A percentile compares a stretch with the other conserved stretches of the same genome.
These are phyloP conservation scores for Heteromormyrus szaboi DNA, from an alignment of 2,797 vertebrate species.

Conservation along the genomic window DNA sequence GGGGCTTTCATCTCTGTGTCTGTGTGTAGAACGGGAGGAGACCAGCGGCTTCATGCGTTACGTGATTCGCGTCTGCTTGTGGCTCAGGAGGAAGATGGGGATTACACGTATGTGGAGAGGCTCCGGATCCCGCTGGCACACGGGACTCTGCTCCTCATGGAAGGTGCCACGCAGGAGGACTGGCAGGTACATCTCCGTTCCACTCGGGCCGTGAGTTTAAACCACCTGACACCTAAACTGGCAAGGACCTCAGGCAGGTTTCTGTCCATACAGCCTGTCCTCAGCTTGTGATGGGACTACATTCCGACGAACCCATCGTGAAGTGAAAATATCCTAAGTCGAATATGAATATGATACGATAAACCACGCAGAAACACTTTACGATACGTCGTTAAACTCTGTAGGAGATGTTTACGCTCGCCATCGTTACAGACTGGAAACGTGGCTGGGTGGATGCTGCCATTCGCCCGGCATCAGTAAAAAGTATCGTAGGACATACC, in stretches of 20 bases:
- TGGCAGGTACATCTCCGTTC: slow-evolving; percentile 77
- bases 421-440: neutral
- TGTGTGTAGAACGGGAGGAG: neutral
- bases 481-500: neutral
- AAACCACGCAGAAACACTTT: neutral
- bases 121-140: slow-evolving; percentile 77
- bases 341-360: neutral
- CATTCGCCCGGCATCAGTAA: neutral
- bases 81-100: slow-evolving; percentile 74
- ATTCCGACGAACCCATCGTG: neutral
- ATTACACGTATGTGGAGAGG: slow-evolving; percentile 77
- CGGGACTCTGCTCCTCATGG: slow-evolving; percentile 84
- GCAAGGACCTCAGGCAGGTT: neutral
- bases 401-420: neutral
- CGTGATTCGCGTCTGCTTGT: neutral
- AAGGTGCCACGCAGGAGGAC: slow-evolving; percentile 84
- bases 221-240: neutral
- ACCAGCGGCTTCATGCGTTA: neutral
- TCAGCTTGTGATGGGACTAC: neutral
- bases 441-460: no score
- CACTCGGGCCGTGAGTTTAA: slow-evolving; percentile 10
- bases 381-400: neutral
- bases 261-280: neutral
- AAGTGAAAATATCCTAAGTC: no score
- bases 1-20: neutral